A percentile compares a stretch with the other conserved stretches of the same genome.
These are phyloP conservation scores for Drosophila sucinea DNA, from an alignment of 1,140 invertebrate species.

Conservation along the genomic window DNA sequence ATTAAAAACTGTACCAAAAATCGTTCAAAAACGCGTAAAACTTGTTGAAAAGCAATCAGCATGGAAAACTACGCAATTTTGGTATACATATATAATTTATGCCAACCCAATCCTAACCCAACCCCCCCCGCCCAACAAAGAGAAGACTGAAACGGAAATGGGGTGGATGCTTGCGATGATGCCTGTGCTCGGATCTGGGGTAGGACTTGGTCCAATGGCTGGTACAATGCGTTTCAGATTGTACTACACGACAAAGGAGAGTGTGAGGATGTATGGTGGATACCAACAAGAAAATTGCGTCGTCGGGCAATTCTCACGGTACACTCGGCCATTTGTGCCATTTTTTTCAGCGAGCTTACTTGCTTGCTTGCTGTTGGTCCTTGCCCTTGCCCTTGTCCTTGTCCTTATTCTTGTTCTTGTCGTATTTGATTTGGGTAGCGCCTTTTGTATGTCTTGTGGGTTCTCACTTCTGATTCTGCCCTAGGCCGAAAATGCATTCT, in stretches of 20 bases:
- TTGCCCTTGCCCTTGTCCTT: constrained; percentile 40
- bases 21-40: constrained; percentile 67
- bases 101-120: constrained; percentile 56
- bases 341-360: constrained; percentile 34
- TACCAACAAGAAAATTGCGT: constrained; percentile 52
- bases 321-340: constrained; percentile 34
- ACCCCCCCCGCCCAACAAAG: constrained; percentile 16
- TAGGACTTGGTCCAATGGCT: constrained; percentile 11
- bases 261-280: constrained; percentile 38
- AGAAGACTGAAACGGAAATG: constrained; percentile 41
- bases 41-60: constrained; percentile 66
- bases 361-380: constrained; percentile 17
- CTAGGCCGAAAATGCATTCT: constrained; percentile 57
- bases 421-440: constrained; percentile 72
- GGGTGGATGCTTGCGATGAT: constrained; percentile 50
- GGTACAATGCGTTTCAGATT: constrained; percentile 15
- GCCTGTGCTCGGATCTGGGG: constrained; percentile 34
- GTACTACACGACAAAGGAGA: background rate
- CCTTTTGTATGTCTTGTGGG: constrained; percentile 47
- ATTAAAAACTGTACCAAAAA: constrained; percentile 63
- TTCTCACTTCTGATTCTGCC: constrained; percentile 39
- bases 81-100: constrained; percentile 61
- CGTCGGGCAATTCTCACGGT: constrained; percentile 47
- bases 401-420: constrained; percentile 57
- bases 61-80: constrained; percentile 58